These are phyloP conservation scores for Chauna torquata DNA, from an alignment of 2,113 vertebrate species.

Conservation along the genomic window DNA sequence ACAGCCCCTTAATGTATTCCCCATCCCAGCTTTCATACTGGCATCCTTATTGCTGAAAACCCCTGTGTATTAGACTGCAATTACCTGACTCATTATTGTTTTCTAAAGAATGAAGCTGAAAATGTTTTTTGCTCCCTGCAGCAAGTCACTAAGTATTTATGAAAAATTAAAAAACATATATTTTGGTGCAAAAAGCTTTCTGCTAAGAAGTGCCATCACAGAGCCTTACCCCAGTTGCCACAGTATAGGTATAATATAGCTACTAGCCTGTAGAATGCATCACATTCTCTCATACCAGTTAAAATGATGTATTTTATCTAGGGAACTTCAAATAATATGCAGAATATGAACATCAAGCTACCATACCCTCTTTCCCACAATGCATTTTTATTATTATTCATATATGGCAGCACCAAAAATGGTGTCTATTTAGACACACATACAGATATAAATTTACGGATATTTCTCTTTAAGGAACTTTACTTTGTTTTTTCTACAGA, in stretches of 20 bases:
- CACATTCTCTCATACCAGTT: neutral
- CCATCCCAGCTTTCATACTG: neutral
- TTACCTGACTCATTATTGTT: neutral
- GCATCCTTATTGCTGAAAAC: neutral
- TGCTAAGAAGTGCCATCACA: neutral
- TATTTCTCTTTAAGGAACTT: neutral
- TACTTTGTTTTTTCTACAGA: neutral
- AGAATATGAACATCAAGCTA: neutral
- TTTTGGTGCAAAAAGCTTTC: neutral
- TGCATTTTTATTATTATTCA: neutral
- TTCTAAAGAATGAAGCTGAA: neutral
- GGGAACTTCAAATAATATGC: neutral
- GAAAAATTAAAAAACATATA: neutral
- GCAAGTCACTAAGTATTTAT: neutral
- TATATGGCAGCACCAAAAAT: neutral
- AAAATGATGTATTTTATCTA: neutral
- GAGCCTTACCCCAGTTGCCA: neutral
- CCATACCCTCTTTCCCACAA: neutral
- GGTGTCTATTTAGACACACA: neutral
- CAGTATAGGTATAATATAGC: neutral
- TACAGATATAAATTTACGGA: neutral
- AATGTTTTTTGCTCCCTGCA: neutral
- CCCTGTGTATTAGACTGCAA: fast-evolving
- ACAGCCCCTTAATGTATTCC: neutral
- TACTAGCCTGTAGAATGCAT: neutral